Evolutionary conservation across 2,888 invertebrate genomes (phyloP).

Genomic region (Sympetrum striolatum): DNA sequence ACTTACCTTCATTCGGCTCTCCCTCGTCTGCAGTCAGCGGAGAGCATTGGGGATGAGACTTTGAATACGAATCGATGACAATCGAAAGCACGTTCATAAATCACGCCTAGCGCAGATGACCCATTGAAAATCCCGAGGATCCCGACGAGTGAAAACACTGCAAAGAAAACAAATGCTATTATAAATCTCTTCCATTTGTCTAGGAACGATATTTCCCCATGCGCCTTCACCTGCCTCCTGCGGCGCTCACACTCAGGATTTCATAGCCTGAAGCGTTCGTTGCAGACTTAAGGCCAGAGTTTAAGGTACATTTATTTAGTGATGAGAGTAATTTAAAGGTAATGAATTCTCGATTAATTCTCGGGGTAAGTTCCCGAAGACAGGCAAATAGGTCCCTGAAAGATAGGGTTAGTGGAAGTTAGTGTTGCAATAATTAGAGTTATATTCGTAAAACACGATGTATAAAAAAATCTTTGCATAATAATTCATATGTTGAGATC

Average conservation of each 20-base stretch:
- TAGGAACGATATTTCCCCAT: not conserved
- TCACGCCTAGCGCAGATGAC: not conserved
- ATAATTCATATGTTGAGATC: too few relatives aligned
- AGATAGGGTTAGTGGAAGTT: too few relatives aligned
- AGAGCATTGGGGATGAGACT: not conserved
- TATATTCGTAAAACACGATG: too few relatives aligned
- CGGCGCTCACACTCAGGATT: not conserved
- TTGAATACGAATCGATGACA: not conserved
- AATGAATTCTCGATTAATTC: too few relatives aligned
- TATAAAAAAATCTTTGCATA: too few relatives aligned
- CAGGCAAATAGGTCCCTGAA: too few relatives aligned
- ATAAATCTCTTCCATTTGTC: not conserved
- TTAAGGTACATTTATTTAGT: too few relatives aligned
- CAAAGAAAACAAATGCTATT: not conserved
- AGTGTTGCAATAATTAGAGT: too few relatives aligned
- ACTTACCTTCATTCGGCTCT: not conserved
- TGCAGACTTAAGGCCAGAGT: too few relatives aligned
- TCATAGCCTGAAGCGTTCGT: not conserved
- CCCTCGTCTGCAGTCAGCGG: not conserved
- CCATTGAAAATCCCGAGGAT: not conserved
- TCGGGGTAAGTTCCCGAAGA: too few relatives aligned
- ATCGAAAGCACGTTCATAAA: not conserved
- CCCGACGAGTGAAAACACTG: not conserved
- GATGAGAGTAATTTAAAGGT: too few relatives aligned
- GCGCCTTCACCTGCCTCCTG: not conserved